Evolutionary conservation across 2,888 invertebrate genomes (phyloP).

Genomic region (Augochlorella aurata): DNA sequence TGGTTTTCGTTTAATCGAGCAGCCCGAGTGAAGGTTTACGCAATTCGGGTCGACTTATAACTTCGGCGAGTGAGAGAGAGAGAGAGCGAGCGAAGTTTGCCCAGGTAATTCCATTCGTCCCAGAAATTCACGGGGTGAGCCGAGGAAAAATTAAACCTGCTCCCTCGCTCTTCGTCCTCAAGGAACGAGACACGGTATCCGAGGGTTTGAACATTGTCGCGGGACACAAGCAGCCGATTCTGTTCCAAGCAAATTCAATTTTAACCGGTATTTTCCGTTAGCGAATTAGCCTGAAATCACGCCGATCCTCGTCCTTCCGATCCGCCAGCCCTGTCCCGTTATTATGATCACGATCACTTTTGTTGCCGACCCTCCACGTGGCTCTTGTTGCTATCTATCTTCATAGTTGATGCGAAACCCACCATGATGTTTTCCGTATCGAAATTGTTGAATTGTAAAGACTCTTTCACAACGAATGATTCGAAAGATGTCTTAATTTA

Average conservation of each 20-base stretch:
- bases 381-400: too few species aligned
- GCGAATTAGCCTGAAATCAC: constrained; percentile 70
- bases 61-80: background rate
- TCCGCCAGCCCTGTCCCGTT: background rate
- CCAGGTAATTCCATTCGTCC: constrained; percentile 53
- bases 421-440: too few species aligned
- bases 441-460: too few species aligned
- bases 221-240: constrained; percentile 57
- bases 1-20: constrained; percentile 13
- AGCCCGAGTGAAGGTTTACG: constrained; percentile 28
- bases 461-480: too few species aligned
- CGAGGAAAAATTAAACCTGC: constrained; percentile 57
- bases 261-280: constrained; percentile 68
- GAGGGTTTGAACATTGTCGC: constrained; percentile 47
- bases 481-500: too few species aligned
- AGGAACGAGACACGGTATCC: constrained; percentile 1
- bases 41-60: constrained; percentile 12
- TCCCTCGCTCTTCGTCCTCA: background rate
- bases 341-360: background rate
- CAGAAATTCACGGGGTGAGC: constrained; percentile 43
- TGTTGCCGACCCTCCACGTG: background rate
- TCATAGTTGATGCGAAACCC: too few species aligned
- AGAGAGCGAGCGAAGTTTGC: constrained; percentile 39
- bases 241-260: constrained; percentile 73
- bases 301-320: background rate